Percentiles rank a stretch among this genome's conserved stretches.
These are phyloP conservation scores for Drosophila nr. perissopoda DNA, from an alignment of 2,888 invertebrate genomes.

Conservation along the genomic window DNA sequence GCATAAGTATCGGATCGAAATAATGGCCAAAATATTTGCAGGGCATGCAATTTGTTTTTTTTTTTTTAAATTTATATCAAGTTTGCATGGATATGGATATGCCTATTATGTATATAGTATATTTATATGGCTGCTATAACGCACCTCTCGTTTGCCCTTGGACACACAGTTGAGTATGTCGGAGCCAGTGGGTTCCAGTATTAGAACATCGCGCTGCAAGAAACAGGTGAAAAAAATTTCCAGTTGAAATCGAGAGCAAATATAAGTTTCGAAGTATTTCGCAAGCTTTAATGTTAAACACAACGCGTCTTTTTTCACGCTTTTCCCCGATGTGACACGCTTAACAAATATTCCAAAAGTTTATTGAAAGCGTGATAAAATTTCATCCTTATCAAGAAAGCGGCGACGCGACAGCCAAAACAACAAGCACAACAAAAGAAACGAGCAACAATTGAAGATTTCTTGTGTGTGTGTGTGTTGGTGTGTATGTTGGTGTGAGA, in stretches of 20 bases:
- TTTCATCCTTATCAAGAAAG: constrained; percentile 72
- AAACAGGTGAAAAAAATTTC: background rate
- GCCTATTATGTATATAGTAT: constrained; percentile 5
- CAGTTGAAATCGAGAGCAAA: background rate
- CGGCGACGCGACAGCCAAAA: constrained; percentile 49
- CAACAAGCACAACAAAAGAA: constrained; percentile 41
- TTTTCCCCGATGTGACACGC: constrained; percentile 38
- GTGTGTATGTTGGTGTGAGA: background rate
- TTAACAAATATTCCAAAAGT: constrained; percentile 68
- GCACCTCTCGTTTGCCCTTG: constrained; percentile 96
- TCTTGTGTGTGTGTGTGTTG: constrained; percentile 5
- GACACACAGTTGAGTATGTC: constrained; percentile 96
- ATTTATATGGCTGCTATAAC: constrained; percentile 65
- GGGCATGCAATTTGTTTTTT: constrained; percentile 5
- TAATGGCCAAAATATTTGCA: constrained; percentile 45
- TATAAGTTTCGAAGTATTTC: constrained; percentile 8
- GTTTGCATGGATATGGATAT: constrained; percentile 17
- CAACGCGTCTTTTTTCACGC: background rate
- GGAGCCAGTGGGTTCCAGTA: constrained; percentile 91
- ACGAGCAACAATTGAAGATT: constrained; percentile 70
- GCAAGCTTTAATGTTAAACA: constrained; percentile 18
- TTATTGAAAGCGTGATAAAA: constrained; percentile 84
- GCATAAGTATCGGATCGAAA: constrained; percentile 55
- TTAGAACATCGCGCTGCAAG: constrained; percentile 94
- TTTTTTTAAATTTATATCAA: constrained; percentile 29